Evolutionary conservation across 2,888 invertebrate species (phyloP), one percentile per base, ranked within the genome.

Genomic region (Minunthozetes semirufus): DNA sequence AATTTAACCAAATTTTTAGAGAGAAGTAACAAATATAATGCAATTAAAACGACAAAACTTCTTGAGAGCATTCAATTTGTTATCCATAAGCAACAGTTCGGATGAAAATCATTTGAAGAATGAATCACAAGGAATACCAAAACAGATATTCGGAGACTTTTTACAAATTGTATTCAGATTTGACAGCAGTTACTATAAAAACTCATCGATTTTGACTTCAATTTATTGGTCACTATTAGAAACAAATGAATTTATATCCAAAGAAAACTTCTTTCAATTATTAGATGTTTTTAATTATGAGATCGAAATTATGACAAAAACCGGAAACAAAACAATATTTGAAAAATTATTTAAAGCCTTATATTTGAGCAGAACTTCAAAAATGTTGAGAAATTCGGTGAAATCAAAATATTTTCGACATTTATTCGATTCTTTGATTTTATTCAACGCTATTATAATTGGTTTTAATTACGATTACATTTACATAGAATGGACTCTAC

Each of bases 371-470:
- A 73, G 66, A 25, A 15, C 48, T 53, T 78, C 78, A 46, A 76
- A 53, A 53, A 13, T 56, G 1, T 73, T 79, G 33, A 50, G 76
- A 27, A 74, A 38, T 25, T 29, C 72, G 19, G 77, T 79, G 27
- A 74, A 71, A 79, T 80, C 74, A 79, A 84, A 84, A 77, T 81
- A 80, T 76, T 85, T 84, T 78, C 81, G 83, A 5, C 81, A 81
- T 73, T 80, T 81, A 73, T 85, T 84, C 80, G 84, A 85, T 78
- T 74, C 82, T 17, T 79, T 84, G 78, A 85, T 84, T 74, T 79
- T 84, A 29, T 75, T 82, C 6, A 85, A 85, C 80, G 84, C 84
- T 8, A 79, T 84, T 73, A 82, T 83, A 76, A 84, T 85, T 77
- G 80, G 80, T 6, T 79, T 82, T 75, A 80, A 80, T 50, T 82